Conservation (phyloP, 2,888 invertebrate genomes). For the Hipparchia sbordonii region DNA sequence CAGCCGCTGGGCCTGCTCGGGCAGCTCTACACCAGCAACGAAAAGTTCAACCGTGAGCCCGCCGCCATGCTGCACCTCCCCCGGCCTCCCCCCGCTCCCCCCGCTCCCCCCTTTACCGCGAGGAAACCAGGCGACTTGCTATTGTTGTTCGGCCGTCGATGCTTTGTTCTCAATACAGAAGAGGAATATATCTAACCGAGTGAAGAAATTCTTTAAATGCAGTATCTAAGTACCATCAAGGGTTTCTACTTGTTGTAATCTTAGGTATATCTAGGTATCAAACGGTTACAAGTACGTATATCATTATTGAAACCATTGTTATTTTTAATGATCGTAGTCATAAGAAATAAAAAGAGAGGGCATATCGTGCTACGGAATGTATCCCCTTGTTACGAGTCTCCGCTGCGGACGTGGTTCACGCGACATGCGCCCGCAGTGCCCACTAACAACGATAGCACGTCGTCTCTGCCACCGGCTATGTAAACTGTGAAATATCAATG, state of each 20-base stretch:
- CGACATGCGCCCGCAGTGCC: too few species aligned
- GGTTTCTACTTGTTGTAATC: too few species aligned
- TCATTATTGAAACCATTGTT: not conserved
- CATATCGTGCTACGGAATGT: too few species aligned
- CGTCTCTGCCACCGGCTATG: not conserved
- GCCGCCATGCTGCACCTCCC: not conserved
- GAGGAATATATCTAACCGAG: too few species aligned
- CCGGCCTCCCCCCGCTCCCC: not conserved
- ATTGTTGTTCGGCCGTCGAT: not conserved
- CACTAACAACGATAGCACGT: not conserved
- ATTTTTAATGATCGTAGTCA: too few species aligned
- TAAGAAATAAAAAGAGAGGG: too few species aligned
- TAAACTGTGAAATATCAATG: slow-evolving; percentile 20
- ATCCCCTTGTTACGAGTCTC: too few species aligned
- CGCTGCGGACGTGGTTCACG: too few species aligned
- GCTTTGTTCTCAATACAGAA: not conserved
- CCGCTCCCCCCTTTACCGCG: not conserved
- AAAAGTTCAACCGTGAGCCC: slow-evolving; percentile 77
- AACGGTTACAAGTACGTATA: too few species aligned
- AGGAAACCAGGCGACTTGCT: not conserved
- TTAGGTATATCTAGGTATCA: too few species aligned
- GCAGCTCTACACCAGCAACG: slow-evolving; percentile 77
- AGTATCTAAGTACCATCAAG: too few species aligned
- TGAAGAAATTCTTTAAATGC: too few species aligned
- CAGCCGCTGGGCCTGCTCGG: slow-evolving; percentile 85